These are phyloP conservation scores for Eucriotettix oculatus DNA, from an alignment of 2,888 invertebrate species.

Conservation along the genomic window DNA sequence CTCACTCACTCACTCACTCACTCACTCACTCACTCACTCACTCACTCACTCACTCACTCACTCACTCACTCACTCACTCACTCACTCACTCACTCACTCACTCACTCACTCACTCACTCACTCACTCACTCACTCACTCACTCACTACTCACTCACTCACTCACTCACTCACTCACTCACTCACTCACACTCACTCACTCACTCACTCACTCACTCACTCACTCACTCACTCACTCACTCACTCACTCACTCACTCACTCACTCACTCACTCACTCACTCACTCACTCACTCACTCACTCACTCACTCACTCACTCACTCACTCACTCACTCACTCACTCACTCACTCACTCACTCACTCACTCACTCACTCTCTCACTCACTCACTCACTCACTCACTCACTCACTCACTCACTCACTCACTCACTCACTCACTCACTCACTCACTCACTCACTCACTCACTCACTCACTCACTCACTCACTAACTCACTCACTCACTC, in stretches of 20 bases:
- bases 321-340: neutral
- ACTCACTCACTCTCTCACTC: neutral
- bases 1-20: too few relatives aligned
- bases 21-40: too few relatives aligned
- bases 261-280: neutral
- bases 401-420: neutral
- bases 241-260: neutral
- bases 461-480: neutral
- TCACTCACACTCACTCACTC: too few relatives aligned
- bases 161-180: too few relatives aligned
- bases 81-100: too few relatives aligned
- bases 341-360: neutral
- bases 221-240: slow-evolving; percentile 1
- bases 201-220: neutral
- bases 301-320: neutral
- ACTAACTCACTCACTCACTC: neutral
- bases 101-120: too few relatives aligned
- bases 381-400: neutral
- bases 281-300: neutral
- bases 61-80: too few relatives aligned
- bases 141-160: too few relatives aligned
- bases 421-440: neutral
- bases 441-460: neutral
- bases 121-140: too few relatives aligned
- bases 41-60: too few relatives aligned